Percentiles rank a stretch among this genome's conserved stretches.
Conservation (phyloP, 2,797 vertebrate genomes). For the Clamator glandarius region DNA sequence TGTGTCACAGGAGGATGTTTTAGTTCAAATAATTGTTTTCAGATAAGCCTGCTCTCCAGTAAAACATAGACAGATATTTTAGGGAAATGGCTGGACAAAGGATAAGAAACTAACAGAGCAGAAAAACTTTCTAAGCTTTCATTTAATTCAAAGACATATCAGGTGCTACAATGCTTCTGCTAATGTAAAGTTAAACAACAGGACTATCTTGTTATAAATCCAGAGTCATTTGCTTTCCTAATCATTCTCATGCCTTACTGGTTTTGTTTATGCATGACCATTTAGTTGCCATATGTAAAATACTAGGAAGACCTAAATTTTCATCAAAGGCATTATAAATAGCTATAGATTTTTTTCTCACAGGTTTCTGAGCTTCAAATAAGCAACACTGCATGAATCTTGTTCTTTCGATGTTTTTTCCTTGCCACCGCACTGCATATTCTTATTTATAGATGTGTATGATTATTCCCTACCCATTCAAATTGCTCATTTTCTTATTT, state of each 20-base stretch:
- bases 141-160: not conserved
- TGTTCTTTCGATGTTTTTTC: not conserved
- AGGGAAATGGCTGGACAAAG: not conserved
- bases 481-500: slow-evolving; percentile 25
- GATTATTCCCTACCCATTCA: not conserved
- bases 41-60: not conserved
- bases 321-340: not conserved
- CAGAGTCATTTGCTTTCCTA: slow-evolving; percentile 4
- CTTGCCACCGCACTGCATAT: not conserved
- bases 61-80: not conserved
- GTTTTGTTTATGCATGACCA: not conserved
- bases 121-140: not conserved
- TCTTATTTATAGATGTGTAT: not conserved
- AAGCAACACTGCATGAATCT: not conserved
- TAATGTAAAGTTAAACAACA: not conserved
- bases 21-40: not conserved
- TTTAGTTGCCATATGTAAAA: not conserved
- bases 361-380: not conserved
- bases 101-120: not conserved
- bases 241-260: not conserved
- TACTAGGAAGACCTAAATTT: not conserved
- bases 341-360: not conserved
- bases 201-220: not conserved
- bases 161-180: not conserved
- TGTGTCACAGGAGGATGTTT: not conserved